Percentiles rank a stretch among this genome's conserved stretches.
These are phyloP conservation scores for Ictalurus furcatus DNA, from an alignment of 2,113 vertebrate genomes.

Conservation along the genomic window DNA sequence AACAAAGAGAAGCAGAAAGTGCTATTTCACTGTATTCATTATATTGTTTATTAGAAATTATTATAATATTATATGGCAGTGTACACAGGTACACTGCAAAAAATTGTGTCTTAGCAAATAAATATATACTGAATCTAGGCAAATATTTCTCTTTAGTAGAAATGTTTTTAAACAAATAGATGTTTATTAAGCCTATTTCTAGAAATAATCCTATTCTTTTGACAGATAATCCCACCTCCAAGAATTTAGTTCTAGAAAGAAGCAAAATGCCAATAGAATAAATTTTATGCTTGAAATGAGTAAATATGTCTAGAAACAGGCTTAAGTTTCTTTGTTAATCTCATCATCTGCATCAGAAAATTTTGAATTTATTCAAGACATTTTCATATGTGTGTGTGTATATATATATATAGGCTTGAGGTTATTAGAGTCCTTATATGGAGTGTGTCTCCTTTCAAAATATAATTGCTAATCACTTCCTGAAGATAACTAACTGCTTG, in stretches of 20 bases:
- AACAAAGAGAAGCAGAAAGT: not conserved
- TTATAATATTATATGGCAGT: not conserved
- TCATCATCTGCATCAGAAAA: not conserved
- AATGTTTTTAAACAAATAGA: not conserved
- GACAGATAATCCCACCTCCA: not conserved
- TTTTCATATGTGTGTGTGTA: not conserved
- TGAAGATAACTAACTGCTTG: not conserved
- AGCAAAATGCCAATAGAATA: not conserved
- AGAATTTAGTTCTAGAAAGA: not conserved
- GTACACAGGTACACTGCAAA: not conserved
- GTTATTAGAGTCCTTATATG: not conserved
- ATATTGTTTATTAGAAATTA: no score
- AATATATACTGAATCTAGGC: not conserved
- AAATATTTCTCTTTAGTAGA: not conserved
- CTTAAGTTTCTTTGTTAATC: not conserved
- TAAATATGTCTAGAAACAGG: not conserved
- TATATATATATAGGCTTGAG: not conserved
- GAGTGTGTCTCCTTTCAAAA: not conserved
- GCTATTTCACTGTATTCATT: not conserved
- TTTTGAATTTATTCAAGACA: not conserved
- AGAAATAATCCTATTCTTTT: not conserved
- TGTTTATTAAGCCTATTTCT: not conserved
- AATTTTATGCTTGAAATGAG: not conserved
- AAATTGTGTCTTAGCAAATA: not conserved
- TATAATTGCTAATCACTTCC: not conserved